Percentiles rank a stretch among this genome's conserved stretches.
phyloP scores from a whole-genome alignment of 2,113 vertebrate species.

The Xenus cinereus region DNA sequence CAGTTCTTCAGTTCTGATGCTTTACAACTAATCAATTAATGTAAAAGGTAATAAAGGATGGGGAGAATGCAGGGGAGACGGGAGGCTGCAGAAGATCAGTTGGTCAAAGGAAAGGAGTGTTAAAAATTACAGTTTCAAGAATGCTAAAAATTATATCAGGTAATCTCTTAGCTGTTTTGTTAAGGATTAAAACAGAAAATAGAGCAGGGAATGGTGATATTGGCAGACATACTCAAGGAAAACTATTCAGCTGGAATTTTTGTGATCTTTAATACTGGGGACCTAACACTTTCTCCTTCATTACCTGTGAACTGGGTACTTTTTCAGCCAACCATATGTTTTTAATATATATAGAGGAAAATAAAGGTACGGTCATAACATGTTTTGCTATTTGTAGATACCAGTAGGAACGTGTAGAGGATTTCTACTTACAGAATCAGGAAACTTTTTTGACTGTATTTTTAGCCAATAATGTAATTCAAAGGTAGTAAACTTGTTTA shows the following conservation, averaged over 20 bases:
- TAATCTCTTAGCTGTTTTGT: background rate
- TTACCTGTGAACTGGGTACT: background rate
- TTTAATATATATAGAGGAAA: background rate
- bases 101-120: background rate
- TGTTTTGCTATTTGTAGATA: background rate
- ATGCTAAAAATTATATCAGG: background rate
- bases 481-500: background rate
- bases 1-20: background rate
- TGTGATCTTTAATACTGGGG: background rate
- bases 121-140: background rate
- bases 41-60: background rate
- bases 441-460: background rate
- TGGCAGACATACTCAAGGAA: background rate
- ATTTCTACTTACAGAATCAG: background rate
- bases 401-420: background rate
- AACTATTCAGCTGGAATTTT: background rate
- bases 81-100: background rate
- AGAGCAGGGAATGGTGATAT: background rate
- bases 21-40: background rate
- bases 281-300: background rate
- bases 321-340: background rate
- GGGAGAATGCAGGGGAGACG: background rate
- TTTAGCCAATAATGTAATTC: background rate
- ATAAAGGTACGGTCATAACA: background rate
- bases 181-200: background rate